Conservation (phyloP, 2,888 invertebrate genomes). For the Tuberolachnus salignus region DNA sequence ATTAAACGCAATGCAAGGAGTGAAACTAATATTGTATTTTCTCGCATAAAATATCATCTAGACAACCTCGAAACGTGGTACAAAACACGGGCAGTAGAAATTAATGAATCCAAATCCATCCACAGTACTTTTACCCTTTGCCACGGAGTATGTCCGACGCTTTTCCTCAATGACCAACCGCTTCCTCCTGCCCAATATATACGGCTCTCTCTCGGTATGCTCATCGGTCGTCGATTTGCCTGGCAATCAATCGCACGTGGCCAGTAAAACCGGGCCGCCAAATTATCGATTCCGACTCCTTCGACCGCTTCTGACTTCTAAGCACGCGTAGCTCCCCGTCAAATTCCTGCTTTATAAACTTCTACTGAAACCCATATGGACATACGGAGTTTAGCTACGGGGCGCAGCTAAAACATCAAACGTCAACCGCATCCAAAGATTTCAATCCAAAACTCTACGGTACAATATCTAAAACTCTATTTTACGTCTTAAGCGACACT, state of each 20-base stretch:
- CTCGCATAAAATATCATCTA: too few species aligned
- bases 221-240: background rate
- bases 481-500: background rate
- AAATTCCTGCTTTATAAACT: too few species aligned
- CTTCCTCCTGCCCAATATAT: background rate
- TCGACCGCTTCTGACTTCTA: too few species aligned
- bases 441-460: background rate
- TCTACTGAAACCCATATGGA: too few species aligned
- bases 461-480: background rate
- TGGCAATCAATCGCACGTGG: background rate
- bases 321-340: too few species aligned
- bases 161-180: background rate
- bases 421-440: too few species aligned
- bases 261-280: background rate
- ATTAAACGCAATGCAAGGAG: too few species aligned
- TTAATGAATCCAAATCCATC: background rate
- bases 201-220: background rate
- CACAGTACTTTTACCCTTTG: constrained; percentile 8
- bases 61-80: background rate
- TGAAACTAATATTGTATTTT: too few species aligned
- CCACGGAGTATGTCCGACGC: background rate
- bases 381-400: too few species aligned
- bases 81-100: background rate
- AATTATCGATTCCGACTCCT: background rate
- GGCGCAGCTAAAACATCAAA: too few species aligned